Percentiles rank a stretch among this genome's conserved stretches.
These are phyloP conservation scores for Leptinotarsa lineolata DNA, from an alignment of 1,140 invertebrate species.

Conservation along the genomic window DNA sequence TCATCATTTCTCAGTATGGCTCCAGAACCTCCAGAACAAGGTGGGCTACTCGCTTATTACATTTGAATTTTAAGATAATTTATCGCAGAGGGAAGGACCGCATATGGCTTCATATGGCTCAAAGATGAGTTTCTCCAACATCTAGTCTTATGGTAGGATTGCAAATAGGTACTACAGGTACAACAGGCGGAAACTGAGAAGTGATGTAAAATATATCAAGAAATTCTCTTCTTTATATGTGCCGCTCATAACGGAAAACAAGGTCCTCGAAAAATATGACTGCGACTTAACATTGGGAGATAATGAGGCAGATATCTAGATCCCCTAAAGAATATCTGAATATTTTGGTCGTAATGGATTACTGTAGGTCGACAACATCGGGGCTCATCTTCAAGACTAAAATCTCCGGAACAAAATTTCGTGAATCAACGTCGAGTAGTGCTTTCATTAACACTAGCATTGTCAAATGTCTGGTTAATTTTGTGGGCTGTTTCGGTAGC, in stretches of 20 bases:
- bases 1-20: slow-evolving; percentile 57
- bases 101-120: slow-evolving; percentile 41
- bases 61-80: slow-evolving; percentile 49
- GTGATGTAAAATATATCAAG: slow-evolving; percentile 42
- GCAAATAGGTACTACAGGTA: slow-evolving; percentile 43
- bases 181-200: slow-evolving; percentile 47
- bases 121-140: not conserved
- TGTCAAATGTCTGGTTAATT: too few species aligned
- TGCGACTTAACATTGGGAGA: slow-evolving; percentile 14
- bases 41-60: slow-evolving; percentile 41
- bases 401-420: too few species aligned
- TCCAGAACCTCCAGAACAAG: slow-evolving; percentile 48
- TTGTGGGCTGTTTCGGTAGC: too few species aligned
- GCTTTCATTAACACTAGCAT: too few species aligned
- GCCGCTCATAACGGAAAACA: slow-evolving; percentile 43
- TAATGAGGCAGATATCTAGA: too few species aligned
- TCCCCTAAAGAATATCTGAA: too few species aligned
- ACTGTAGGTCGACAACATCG: too few species aligned
- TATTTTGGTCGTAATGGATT: slow-evolving; percentile 43
- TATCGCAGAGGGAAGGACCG: slow-evolving; percentile 49
- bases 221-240: slow-evolving; percentile 46
- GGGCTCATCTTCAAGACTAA: too few species aligned
- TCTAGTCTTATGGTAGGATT: slow-evolving; percentile 36
- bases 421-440: too few species aligned
- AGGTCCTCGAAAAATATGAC: slow-evolving; percentile 35